Base-by-base conservation (phyloP, 2,888 invertebrate species). In the Xestia ashworthii region DNA sequence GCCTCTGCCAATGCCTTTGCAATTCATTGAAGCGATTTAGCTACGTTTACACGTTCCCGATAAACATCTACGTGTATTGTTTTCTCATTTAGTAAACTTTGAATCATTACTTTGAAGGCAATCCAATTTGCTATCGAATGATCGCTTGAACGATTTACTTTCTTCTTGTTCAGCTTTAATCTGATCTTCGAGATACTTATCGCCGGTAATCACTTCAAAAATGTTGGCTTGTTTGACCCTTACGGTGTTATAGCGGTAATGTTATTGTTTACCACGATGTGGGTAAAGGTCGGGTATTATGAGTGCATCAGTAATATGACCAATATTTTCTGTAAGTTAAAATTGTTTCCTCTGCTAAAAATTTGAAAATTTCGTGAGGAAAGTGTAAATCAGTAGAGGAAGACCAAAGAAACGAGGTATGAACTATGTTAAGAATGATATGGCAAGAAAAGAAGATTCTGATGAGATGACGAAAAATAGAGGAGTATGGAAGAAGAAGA, bases 121-220 rank as follows among this genome's bases (percentile, higher is more conserved):
- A 83, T 82, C 83, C 74, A 85, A 87, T 88, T 87, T 81, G 78
- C 84, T 85, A 82, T 85, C 88, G 80, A 87, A 87, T 86, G 90
- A 85, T 88, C 84, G 79, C 84, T 93, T 92, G 89, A 90, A 86
- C 89, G 84, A 89, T 92, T 92, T 91, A 92, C 91, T 93, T 93
- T 93, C 92, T 89, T 92, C 82, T 86, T 76, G 85, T 88, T 89
- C 87, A 85, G 74, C 86, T 89, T 89, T 89, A 85, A 85, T 87
- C 81, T 87, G 76, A 89, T 90, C 85, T 88, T 74, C 74, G 80
- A 82, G 85, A 89, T 89, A 83, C 74, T 85, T 85, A 86, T 89
- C 84, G 69, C 50, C 67, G 60, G 80, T 84, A 84, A 87, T 87
- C 83, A 81, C 82, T 83, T 85, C 68, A 80, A 83, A 87, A 79